Conservation (phyloP, 2,888 invertebrate genomes). For the Crocallis elinguaria region DNA sequence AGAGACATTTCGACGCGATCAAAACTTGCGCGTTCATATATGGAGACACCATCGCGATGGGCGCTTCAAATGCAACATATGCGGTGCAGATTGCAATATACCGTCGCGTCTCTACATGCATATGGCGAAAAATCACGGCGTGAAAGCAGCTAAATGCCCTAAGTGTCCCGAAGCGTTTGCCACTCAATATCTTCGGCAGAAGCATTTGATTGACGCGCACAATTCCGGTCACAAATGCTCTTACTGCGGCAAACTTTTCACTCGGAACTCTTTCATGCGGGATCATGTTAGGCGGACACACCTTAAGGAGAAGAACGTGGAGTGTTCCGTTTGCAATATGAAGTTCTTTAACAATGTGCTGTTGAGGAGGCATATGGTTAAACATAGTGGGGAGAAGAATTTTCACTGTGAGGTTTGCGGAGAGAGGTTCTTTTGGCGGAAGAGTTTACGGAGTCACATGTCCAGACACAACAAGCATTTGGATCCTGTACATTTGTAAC, state of each 20-base stretch:
- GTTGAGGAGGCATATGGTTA: constrained; percentile 72
- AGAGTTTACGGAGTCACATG: constrained; percentile 85
- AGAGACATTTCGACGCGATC: constrained; percentile 73
- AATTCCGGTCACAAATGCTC: constrained; percentile 74
- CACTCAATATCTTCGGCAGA: constrained; percentile 79
- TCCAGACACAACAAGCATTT: constrained; percentile 67
- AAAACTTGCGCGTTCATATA: constrained; percentile 74
- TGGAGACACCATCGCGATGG: constrained; percentile 77
- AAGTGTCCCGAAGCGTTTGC: constrained; percentile 77
- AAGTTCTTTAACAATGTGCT: constrained; percentile 78
- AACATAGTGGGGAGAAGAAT: constrained; percentile 81
- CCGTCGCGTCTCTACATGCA: constrained; percentile 78
- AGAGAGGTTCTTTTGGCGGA: constrained; percentile 85
- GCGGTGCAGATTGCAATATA: constrained; percentile 72
- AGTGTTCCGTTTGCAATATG: constrained; percentile 74
- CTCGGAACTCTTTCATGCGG: constrained; percentile 70
- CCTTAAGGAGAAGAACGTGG: constrained; percentile 76
- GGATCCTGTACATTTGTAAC: constrained; percentile 44
- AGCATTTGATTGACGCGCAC: constrained; percentile 82
- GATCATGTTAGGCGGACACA: constrained; percentile 74
- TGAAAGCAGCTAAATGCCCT: constrained; percentile 75
- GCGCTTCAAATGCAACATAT: constrained; percentile 71
- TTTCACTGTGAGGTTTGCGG: constrained; percentile 86
- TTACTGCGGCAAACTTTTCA: constrained; percentile 74
- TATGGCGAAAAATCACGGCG: constrained; percentile 76